Evolutionary conservation across 2,888 invertebrate genomes (phyloP).

Genomic region (Tryphoninae sp.): DNA sequence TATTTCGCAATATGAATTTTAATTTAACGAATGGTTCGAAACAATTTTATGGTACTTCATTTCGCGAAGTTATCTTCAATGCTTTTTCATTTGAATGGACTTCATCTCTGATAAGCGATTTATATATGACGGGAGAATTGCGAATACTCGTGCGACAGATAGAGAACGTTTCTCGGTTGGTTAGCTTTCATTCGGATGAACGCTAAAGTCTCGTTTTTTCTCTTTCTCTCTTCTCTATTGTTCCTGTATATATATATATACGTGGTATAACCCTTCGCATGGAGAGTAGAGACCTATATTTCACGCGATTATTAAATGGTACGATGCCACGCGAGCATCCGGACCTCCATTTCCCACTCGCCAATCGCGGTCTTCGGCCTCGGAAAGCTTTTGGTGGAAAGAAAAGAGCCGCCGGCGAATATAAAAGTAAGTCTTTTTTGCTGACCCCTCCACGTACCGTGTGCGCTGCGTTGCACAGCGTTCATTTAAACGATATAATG

Average conservation of each 20-base stretch:
- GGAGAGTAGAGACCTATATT: not conserved
- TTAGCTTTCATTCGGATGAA: constrained; percentile 57
- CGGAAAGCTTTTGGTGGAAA: constrained; percentile 27
- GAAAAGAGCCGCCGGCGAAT: constrained; percentile 36
- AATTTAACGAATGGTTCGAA: too few species aligned
- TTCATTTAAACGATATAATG: constrained; percentile 53
- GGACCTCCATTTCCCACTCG: constrained; percentile 19
- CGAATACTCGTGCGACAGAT: not conserved
- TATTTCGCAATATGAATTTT: too few species aligned
- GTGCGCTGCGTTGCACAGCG: constrained; percentile 9
- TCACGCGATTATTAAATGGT: constrained; percentile 64
- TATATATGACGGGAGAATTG: not conserved
- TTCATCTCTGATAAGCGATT: not conserved
- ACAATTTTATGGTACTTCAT: too few species aligned
- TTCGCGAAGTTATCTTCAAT: too few species aligned
- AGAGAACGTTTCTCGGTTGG: constrained; percentile 50
- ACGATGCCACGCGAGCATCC: constrained; percentile 60
- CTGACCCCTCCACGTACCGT: constrained; percentile 22
- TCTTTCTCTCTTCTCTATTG: not conserved
- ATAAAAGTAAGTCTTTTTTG: constrained; percentile 34
- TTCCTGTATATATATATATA: not conserved
- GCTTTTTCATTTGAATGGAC: too few species aligned
- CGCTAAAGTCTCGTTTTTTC: constrained; percentile 32
- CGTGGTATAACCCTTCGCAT: too few species aligned
- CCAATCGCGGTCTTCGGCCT: constrained; percentile 33